A percentile compares a stretch with the other conserved stretches of the same genome.
phyloP scores from a whole-genome alignment of 2,113 vertebrate genomes.

The Gulo gulo region DNA sequence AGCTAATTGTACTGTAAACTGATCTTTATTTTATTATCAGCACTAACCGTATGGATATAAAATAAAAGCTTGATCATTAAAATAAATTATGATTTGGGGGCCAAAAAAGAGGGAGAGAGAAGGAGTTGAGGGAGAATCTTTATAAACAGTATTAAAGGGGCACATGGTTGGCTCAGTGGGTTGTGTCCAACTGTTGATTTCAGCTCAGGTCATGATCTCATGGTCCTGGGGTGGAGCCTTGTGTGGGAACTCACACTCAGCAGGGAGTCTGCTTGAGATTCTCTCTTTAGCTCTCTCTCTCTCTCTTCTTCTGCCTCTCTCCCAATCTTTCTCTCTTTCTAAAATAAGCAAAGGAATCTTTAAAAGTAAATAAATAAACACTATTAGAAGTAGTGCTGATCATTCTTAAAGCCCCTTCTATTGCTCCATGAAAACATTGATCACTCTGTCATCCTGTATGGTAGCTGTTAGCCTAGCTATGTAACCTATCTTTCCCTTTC shows the following conservation, averaged over 20 bases:
- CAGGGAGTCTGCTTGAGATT: not conserved
- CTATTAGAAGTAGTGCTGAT: fast-evolving
- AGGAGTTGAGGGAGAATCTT: not conserved
- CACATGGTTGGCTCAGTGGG: not conserved
- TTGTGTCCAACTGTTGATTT: not conserved
- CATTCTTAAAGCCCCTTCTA: not conserved
- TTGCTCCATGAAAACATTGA: not conserved
- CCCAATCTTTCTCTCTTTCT: not conserved
- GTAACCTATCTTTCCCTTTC: not conserved
- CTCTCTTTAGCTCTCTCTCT: not conserved
- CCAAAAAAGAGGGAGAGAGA: not conserved
- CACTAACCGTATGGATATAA: not conserved
- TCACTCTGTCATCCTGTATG: not conserved
- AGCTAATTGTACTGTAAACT: not conserved
- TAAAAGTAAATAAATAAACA: not conserved
- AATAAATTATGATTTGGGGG: not conserved
- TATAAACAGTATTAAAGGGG: not conserved
- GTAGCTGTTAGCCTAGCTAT: not conserved
- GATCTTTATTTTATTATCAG: not conserved
- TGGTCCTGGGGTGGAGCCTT: not conserved
- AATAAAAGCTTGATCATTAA: not conserved
- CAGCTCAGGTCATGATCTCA: not conserved
- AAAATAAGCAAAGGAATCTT: not conserved
- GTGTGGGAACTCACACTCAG: not conserved
- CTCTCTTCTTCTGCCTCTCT: too few species aligned